phyloP scores from a whole-genome alignment of 2,113 vertebrate species.

The Rhadina sibilatrix region DNA sequence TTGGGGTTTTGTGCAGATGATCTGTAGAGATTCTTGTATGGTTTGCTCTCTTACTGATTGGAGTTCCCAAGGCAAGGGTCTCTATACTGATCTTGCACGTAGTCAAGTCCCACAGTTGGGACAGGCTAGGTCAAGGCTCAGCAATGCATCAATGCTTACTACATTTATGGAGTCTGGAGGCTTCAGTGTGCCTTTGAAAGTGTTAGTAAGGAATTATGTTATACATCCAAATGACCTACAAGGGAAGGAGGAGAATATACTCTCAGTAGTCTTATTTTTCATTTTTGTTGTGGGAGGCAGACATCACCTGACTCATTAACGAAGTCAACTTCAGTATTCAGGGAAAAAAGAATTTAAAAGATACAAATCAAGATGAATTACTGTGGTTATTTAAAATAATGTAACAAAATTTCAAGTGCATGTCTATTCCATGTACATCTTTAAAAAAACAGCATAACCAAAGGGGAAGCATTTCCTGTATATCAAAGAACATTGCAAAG shows the following conservation, averaged over 20 bases:
- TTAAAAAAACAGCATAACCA: background rate
- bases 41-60: background rate
- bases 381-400: background rate
- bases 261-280: background rate
- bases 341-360: background rate
- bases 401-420: background rate
- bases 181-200: background rate
- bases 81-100: fast-evolving
- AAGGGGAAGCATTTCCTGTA: background rate
- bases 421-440: background rate
- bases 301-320: background rate
- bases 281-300: background rate
- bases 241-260: background rate
- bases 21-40: background rate
- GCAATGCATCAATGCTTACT: background rate
- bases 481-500: background rate
- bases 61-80: background rate
- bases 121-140: background rate
- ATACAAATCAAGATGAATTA: background rate
- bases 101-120: background rate
- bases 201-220: background rate
- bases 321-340: background rate
- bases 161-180: background rate
- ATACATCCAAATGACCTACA: background rate
- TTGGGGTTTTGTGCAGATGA: background rate